Base-by-base conservation (phyloP, 2,113 vertebrate species). In the Sinocyclocheilus maitianheensis region DNA sequence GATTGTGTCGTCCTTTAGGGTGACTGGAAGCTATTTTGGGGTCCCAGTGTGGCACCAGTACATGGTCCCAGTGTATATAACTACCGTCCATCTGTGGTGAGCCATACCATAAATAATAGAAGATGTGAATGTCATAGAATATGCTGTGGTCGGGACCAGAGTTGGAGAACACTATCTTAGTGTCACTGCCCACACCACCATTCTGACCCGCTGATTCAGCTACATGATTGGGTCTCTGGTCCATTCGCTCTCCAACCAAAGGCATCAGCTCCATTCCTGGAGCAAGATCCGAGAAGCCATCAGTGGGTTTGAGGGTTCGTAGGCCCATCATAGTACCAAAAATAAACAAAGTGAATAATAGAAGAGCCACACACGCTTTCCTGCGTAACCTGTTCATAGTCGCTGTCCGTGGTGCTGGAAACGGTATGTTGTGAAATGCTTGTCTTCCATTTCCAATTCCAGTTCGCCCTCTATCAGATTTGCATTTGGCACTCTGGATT, bases 51-150 rank as follows among this genome's bases (percentile, higher is more conserved):
- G 96, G 96, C 83, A 97, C 97, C 89, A 97, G 93, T 81, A 96
- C 95, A 26, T 97, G 97, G 90, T 97, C 96, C 96, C 96, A 97
- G 91, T 97, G 96, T 37, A 96, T 91, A 89, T 96, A 97, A 89
- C 93, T 94, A 46, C 92, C 92, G 89, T 96, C 95, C 87, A 93
- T 87, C 87, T 90, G 90, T 10, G 95, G 96, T 3, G 93, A 94
- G 26, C 97, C 97, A 53, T 97, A 97, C 97, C 97, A 97, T 82
- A 95, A 93, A 90, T 97, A 97, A 91, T 97, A 97, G 91, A 97
- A 97, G 87, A 96, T 95, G 89, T 97, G 97, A 4, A 97, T 94
- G 81, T 97, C 97, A 12, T 95, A 95, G 89, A 96, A 97, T 0
- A 96, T 95, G 20, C 93, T 94, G 88, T 93, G 93, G 0, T 95